phyloP scores from a whole-genome alignment of 2,797 vertebrate genomes.

The Rhinogobio ventralis region DNA sequence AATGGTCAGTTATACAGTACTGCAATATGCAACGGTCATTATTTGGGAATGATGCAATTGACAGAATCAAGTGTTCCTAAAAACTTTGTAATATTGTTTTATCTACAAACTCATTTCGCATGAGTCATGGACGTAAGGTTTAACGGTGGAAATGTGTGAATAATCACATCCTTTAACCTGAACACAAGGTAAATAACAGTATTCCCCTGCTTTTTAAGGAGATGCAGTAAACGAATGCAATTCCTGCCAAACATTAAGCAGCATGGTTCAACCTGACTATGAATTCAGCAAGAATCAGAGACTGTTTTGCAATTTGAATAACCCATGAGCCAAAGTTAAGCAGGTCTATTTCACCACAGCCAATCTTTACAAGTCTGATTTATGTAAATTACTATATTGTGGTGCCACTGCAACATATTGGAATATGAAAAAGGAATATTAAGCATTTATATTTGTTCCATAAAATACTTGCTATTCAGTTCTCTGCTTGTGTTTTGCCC shows the following conservation, averaged over 20 bases:
- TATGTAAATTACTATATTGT: conserved; percentile 32
- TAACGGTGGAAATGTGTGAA: not conserved
- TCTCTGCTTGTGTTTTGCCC: conserved; percentile 14
- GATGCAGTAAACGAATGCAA: conserved; percentile 28
- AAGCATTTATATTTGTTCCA: conserved; percentile 24
- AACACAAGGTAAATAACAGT: not conserved
- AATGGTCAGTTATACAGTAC: not conserved
- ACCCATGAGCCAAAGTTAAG: conserved; percentile 44
- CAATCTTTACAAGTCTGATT: conserved; percentile 44
- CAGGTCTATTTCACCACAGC: conserved; percentile 34
- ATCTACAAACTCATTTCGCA: not conserved
- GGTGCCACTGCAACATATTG: conserved; percentile 34
- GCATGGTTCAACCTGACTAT: conserved; percentile 27
- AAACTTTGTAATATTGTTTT: not conserved
- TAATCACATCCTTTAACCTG: conserved; percentile 28
- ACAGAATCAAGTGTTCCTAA: not conserved
- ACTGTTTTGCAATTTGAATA: conserved; percentile 48
- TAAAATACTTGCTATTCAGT: conserved; percentile 10
- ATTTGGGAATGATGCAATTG: not conserved
- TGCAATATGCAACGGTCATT: not conserved
- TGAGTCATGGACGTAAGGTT: not conserved
- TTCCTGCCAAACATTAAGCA: conserved; percentile 15
- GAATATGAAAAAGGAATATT: conserved; percentile 26
- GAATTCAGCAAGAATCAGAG: conserved; percentile 26
- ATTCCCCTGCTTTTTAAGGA: conserved; percentile 2